These are phyloP conservation scores for Sylvicapra grimmia DNA, from an alignment of 2,113 vertebrate species.

Conservation along the genomic window DNA sequence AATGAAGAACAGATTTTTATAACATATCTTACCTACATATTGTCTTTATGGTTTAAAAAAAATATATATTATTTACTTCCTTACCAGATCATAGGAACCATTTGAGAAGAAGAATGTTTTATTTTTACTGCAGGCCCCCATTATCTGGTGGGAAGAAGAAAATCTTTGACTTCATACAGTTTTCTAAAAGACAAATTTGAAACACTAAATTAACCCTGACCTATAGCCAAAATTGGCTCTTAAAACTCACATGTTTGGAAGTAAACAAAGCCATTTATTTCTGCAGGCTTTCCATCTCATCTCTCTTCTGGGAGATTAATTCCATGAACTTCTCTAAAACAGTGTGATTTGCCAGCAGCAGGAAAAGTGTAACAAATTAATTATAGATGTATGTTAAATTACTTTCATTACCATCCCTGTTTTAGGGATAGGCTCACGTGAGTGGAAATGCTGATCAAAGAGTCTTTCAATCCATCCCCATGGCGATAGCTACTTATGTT, in stretches of 20 bases:
- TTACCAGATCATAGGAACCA: not conserved
- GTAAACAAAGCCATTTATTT: slow-evolving; percentile 67
- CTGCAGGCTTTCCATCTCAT: slow-evolving; percentile 65
- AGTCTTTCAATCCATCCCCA: slow-evolving; percentile 73
- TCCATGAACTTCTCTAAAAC: slow-evolving; percentile 76
- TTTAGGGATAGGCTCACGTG: slow-evolving; percentile 78
- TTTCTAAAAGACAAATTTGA: slow-evolving; percentile 64
- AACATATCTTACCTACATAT: not conserved
- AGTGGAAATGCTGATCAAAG: slow-evolving; percentile 83
- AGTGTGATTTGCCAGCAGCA: slow-evolving; percentile 74
- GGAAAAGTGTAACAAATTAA: slow-evolving; percentile 89
- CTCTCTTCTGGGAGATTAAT: slow-evolving; percentile 79
- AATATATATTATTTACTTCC: not conserved
- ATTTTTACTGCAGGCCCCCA: not conserved
- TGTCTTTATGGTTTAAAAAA: not conserved
- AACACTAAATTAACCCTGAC: slow-evolving; percentile 70
- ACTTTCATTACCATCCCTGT: slow-evolving; percentile 90
- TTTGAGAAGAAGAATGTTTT: not conserved
- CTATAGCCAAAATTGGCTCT: slow-evolving; percentile 60
- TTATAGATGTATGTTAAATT: slow-evolving; percentile 98
- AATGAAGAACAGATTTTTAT: not conserved
- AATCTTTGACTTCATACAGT: slow-evolving; percentile 5
- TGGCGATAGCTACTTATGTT: slow-evolving; percentile 65
- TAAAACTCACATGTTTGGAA: slow-evolving; percentile 60
- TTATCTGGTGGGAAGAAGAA: not conserved